Evolutionary conservation across 2,888 invertebrate species (phyloP).

Genomic region (Meta bourneti): DNA sequence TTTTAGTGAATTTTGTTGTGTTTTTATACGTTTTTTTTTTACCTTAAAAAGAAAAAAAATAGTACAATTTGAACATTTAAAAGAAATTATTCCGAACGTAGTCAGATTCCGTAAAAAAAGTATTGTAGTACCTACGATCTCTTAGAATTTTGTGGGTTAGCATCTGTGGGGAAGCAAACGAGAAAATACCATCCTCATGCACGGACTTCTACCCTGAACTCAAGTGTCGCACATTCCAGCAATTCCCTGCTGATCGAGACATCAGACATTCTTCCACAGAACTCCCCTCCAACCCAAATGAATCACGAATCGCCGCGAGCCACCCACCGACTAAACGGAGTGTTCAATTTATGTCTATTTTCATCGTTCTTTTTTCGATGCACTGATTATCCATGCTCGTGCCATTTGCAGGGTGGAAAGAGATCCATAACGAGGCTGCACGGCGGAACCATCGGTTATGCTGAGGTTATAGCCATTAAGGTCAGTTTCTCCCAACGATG

Average conservation of each 20-base stretch:
- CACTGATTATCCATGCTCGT: slow-evolving; percentile 74
- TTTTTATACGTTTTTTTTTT: too few relatives aligned
- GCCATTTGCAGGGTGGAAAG: slow-evolving; percentile 89
- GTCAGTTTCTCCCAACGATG: slow-evolving; percentile 83
- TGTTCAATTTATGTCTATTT: slow-evolving; percentile 59
- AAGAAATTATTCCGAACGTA: too few relatives aligned
- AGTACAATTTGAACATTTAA: too few relatives aligned
- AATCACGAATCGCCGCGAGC: slow-evolving; percentile 20
- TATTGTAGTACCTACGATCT: too few relatives aligned
- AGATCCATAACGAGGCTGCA: slow-evolving; percentile 94
- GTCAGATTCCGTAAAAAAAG: too few relatives aligned
- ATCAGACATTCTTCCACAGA: background rate
- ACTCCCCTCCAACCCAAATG: background rate
- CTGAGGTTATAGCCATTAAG: slow-evolving; percentile 98
- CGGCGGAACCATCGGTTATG: slow-evolving; percentile 92
- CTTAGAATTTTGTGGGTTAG: too few relatives aligned
- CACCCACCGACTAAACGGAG: slow-evolving; percentile 43
- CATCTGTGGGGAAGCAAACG: too few relatives aligned
- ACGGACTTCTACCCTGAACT: background rate
- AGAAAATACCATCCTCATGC: background rate
- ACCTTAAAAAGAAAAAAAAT: too few relatives aligned
- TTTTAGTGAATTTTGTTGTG: too few relatives aligned
- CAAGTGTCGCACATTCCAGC: background rate
- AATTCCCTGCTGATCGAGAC: background rate
- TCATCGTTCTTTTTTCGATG: slow-evolving; percentile 1